A percentile compares a stretch with the other conserved stretches of the same genome.
phyloP scores from a whole-genome alignment of 2,888 invertebrate genomes.

The Coenonympha arcania region DNA sequence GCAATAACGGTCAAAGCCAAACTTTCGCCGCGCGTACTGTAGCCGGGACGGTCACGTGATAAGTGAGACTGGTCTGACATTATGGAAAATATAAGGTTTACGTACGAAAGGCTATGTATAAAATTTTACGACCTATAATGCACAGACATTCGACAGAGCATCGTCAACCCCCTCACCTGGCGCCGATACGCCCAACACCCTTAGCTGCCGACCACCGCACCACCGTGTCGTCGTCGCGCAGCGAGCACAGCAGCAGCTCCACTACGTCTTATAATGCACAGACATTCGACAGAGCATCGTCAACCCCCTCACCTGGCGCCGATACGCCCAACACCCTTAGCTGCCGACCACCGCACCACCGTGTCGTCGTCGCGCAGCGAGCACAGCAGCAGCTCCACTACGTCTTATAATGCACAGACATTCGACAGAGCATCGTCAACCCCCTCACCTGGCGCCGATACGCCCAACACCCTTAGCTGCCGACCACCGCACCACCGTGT shows the following conservation, averaged over 20 bases:
- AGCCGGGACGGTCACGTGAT: too few species aligned
- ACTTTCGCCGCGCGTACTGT: too few species aligned
- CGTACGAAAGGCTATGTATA: too few species aligned
- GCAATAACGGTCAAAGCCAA: too few species aligned
- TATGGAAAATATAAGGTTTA: too few species aligned
- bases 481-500: slow-evolving; percentile 84
- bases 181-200: slow-evolving; percentile 92
- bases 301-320: too few species aligned
- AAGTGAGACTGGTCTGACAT: too few species aligned
- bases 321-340: slow-evolving; percentile 94
- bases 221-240: slow-evolving; percentile 74
- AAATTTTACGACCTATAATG: too few species aligned
- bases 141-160: too few species aligned
- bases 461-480: slow-evolving; percentile 96
- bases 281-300: too few species aligned
- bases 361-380: slow-evolving; percentile 78
- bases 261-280: slow-evolving; percentile 88
- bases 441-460: slow-evolving; percentile 89
- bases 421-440: too few species aligned
- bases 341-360: slow-evolving; percentile 90
- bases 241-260: slow-evolving; percentile 87
- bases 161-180: too few species aligned
- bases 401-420: slow-evolving; percentile 85
- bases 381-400: slow-evolving; percentile 89
- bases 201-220: slow-evolving; percentile 96